Evolutionary conservation across 2,113 vertebrate species (phyloP).

Genomic region (Poeciliopsis turrubarensis): DNA sequence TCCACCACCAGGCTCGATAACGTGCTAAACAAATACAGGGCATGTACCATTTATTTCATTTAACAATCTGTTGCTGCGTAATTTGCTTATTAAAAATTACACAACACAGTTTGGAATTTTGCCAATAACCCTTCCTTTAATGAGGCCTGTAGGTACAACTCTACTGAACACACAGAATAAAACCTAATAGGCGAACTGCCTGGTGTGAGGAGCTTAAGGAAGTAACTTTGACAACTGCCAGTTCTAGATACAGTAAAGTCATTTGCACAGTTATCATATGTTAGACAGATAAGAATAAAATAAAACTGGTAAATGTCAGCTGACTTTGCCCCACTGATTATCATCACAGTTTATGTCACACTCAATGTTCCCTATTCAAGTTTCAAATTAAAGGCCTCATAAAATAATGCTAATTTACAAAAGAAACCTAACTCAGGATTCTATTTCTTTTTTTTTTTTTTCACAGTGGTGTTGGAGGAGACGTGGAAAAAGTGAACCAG

Average conservation of each 20-base stretch:
- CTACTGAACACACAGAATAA: not conserved
- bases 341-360: not conserved
- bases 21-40: no score
- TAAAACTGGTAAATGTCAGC: not conserved
- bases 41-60: no score
- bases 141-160: not conserved
- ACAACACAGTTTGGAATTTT: not conserved
- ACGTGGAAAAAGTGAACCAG: slow-evolving; percentile 71
- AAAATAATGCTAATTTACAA: not conserved
- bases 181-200: not conserved
- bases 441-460: slow-evolving; percentile 9
- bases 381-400: not conserved
- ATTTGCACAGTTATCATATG: not conserved
- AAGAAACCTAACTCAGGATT: not conserved
- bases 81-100: not conserved
- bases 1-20: no score
- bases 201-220: not conserved
- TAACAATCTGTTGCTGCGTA: not conserved
- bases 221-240: not conserved
- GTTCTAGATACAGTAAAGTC: not conserved
- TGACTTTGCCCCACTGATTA: not conserved
- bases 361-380: not conserved
- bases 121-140: not conserved
- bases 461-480: slow-evolving; percentile 63
- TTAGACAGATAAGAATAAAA: not conserved